phyloP scores from a whole-genome alignment of 2,888 invertebrate genomes.

The Scaptomyza flava region DNA sequence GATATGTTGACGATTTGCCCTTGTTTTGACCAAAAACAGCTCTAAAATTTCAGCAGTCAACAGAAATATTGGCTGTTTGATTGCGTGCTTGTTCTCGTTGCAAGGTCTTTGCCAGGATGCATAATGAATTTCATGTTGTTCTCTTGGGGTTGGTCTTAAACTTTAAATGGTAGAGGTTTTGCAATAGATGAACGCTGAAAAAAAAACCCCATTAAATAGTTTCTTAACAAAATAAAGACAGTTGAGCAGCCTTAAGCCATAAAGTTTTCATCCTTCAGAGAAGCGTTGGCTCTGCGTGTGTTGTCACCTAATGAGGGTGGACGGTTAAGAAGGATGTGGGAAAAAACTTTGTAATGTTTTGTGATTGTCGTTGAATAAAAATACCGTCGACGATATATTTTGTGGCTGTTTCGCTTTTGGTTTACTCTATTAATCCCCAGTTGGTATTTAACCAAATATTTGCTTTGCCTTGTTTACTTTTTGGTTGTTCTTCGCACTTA shows the following conservation, averaged over 20 bases:
- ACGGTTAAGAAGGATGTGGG: not conserved
- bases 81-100: constrained; percentile 40
- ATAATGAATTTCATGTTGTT: constrained; percentile 60
- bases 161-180: constrained; percentile 36
- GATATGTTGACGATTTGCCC: too few relatives aligned
- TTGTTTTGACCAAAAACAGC: not conserved
- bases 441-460: constrained; percentile 64
- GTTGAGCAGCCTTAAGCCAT: constrained; percentile 23
- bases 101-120: constrained; percentile 28
- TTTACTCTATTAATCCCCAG: constrained; percentile 64
- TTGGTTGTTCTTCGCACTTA: constrained; percentile 38
- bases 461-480: constrained; percentile 41
- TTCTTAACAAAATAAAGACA: constrained; percentile 55
- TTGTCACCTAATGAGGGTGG: constrained; percentile 55
- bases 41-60: constrained; percentile 13
- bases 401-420: constrained; percentile 43
- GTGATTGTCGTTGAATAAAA: constrained; percentile 68
- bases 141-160: constrained; percentile 54
- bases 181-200: constrained; percentile 42
- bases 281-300: constrained; percentile 22
- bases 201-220: constrained; percentile 62
- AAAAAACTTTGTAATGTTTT: constrained; percentile 61
- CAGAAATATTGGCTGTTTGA: constrained; percentile 36
- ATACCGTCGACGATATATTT: constrained; percentile 49
- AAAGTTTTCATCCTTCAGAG: constrained; percentile 26